Conservation (phyloP, 2,113 vertebrate genomes). For the Brienomyrus brachyistius region DNA sequence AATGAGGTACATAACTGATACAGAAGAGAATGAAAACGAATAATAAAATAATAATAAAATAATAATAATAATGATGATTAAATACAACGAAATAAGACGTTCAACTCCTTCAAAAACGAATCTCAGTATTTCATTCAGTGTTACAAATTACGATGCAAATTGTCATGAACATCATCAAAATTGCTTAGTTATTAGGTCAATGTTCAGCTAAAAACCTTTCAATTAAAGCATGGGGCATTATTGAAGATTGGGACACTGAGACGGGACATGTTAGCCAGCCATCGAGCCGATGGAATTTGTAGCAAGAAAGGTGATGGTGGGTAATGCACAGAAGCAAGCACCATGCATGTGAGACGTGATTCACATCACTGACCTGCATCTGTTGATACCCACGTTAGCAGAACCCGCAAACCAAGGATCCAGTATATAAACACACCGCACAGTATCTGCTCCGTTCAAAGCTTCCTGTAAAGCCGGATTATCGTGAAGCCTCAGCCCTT, state of each 20-base stretch:
- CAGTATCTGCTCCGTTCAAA: constrained; percentile 69
- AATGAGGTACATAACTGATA: not conserved
- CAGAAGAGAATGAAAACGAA: not conserved
- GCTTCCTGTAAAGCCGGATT: constrained; percentile 85
- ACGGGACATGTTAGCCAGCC: not conserved
- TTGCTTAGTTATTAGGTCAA: not conserved
- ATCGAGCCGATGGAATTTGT: not conserved
- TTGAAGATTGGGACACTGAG: not conserved
- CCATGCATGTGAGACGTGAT: not conserved
- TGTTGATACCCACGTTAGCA: constrained; percentile 86
- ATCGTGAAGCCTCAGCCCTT: constrained; percentile 82
- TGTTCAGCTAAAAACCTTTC: not conserved
- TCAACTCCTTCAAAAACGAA: not conserved
- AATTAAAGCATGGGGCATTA: not conserved
- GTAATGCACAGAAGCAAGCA: not conserved
- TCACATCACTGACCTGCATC: constrained; percentile 74
- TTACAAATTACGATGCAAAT: not conserved
- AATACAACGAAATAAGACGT: not conserved
- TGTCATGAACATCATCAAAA: not conserved
- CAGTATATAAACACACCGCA: constrained; percentile 88
- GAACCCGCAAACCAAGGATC: constrained; percentile 94
- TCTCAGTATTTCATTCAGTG: not conserved
- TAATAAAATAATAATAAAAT: too few species aligned
- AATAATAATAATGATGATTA: not conserved
- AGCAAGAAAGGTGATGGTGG: not conserved